These are phyloP conservation scores for Busseola fusca DNA, from an alignment of 2,888 invertebrate species.

Conservation along the genomic window DNA sequence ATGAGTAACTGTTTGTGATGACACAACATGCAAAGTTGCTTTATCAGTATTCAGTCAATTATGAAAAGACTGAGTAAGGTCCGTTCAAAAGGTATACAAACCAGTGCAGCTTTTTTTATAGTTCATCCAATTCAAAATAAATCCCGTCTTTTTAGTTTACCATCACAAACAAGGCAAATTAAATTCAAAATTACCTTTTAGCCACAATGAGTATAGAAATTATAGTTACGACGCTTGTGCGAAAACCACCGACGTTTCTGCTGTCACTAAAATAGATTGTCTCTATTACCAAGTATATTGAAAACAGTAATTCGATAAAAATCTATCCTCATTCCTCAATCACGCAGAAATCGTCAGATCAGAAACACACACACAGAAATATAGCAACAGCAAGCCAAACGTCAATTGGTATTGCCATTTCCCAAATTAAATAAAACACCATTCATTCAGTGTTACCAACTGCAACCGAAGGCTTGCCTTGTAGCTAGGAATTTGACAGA, in stretches of 20 bases:
- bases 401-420: constrained; percentile 35
- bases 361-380: not conserved
- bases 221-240: constrained; percentile 38
- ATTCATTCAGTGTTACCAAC: no score
- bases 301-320: constrained; percentile 51
- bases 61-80: constrained; percentile 14
- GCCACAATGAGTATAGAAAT: constrained; percentile 29
- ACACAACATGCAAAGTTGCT: constrained; percentile 42
- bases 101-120: constrained; percentile 3
- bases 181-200: constrained; percentile 52
- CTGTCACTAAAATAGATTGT: constrained; percentile 47
- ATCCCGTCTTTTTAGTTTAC: constrained; percentile 32
- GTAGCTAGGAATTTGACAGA: no score
- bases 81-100: constrained; percentile 8
- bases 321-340: constrained; percentile 54
- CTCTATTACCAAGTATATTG: constrained; percentile 41
- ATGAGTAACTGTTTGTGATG: constrained; percentile 52
- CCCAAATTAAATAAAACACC: no score
- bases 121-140: constrained; percentile 9
- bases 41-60: constrained; percentile 9
- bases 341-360: constrained; percentile 51
- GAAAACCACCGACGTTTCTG: constrained; percentile 46
- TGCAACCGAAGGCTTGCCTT: no score
- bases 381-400: constrained; percentile 42
- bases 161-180: constrained; percentile 56